Evolutionary conservation across 2,797 vertebrate genomes (phyloP), one percentile per base, ranked within the genome.

Genomic region (Rhabdomys pumilio): DNA sequence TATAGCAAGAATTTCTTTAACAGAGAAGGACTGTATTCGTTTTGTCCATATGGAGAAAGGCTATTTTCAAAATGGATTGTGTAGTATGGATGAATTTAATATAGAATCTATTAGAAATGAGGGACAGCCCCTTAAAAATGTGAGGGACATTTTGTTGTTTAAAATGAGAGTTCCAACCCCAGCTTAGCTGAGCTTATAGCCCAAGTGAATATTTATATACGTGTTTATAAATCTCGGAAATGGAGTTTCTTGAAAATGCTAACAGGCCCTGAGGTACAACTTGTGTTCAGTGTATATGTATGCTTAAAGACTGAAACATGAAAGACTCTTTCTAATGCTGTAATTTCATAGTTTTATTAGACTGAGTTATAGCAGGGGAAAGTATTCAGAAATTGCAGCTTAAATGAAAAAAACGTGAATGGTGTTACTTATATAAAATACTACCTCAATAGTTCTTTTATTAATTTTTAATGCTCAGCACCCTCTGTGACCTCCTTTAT

Each of bases 381-480:
- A 98, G 98, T 98, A 98, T 98, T 98, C 98, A 98, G 98, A 98
- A 98, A 98, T 73, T 98, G 97, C 96, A 97, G 96, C 97, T 98
- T 98, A 98, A 98, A 98, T 98, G 98, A 98, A 97, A 97, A 97
- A 98, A 96, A 96, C 44, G 96, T 96, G 98, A 98, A 98, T 96
- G 95, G 98, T 96, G 81, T 98, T 98, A 98, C 97, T 98, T 98
- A 97, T 53, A 98, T 98, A 98, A 98, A 98, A 99, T 98, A 99
- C 98, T 98, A 98, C 98, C 94, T 98, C 98, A 99, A 99, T 99
- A 98, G 98, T 98, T 98, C 98, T 98, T 97, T 95, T 98, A 99
- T 99, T 98, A 98, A 99, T 99, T 99, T 99, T 99, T 99, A 99
- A 99, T 99, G 98, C 96, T 95, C 98, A 96, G 98, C 85, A 97